Conservation (phyloP, 1,140 invertebrate genomes). For the Neodiprion virginianus region DNA sequence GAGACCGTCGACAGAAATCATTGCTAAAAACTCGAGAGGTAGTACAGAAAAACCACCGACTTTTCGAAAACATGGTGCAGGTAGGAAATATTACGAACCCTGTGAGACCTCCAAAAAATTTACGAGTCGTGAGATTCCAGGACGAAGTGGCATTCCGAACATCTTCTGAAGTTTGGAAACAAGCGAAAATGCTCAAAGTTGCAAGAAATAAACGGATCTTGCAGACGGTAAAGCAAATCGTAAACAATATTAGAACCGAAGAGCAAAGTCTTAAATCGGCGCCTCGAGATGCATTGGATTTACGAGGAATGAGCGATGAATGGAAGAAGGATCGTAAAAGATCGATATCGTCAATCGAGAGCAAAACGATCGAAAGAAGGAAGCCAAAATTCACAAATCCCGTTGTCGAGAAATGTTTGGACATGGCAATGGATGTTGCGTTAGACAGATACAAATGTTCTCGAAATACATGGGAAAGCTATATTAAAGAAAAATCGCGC, state of each 20-base stretch:
- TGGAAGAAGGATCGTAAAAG: neutral
- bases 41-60: too few relatives aligned
- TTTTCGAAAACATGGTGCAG: too few relatives aligned
- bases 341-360: neutral
- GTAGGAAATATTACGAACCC: too few relatives aligned
- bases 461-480: constrained; percentile 1
- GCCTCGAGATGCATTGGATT: too few relatives aligned
- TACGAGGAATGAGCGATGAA: neutral
- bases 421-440: constrained; percentile 27
- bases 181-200: neutral
- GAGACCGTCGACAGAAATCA: neutral
- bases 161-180: neutral
- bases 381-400: constrained; percentile 26
- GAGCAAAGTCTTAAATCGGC: neutral
- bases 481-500: neutral
- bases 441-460: constrained; percentile 22
- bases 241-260: neutral
- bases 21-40: too few relatives aligned
- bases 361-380: neutral
- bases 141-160: neutral
- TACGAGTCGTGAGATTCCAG: neutral
- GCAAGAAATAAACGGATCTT: neutral
- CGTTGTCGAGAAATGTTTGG: constrained; percentile 21
- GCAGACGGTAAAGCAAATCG: neutral
- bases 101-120: neutral